These are phyloP conservation scores for Stictocephala bisonia DNA, from an alignment of 2,888 invertebrate genomes.

Conservation along the genomic window DNA sequence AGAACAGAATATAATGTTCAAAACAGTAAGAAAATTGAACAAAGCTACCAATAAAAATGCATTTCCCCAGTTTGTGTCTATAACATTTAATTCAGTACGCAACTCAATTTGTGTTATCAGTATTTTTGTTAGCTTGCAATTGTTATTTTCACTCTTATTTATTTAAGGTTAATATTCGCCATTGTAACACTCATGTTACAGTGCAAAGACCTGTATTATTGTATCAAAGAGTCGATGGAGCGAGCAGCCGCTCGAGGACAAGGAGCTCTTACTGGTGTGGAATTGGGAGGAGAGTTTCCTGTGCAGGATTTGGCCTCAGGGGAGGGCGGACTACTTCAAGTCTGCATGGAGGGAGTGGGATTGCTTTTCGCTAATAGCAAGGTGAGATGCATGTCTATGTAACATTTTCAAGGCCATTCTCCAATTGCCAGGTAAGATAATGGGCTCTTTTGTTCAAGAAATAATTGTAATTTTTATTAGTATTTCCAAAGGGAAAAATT, in stretches of 20 bases:
- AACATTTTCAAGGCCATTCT: not conserved
- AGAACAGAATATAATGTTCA: no score
- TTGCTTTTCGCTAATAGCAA: constrained; percentile 99
- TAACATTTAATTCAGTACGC: not conserved
- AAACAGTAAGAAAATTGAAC: no score
- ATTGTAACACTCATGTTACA: constrained; percentile 67
- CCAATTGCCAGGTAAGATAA: constrained; percentile 19
- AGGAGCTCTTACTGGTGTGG: constrained; percentile 80
- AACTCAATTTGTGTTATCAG: not conserved
- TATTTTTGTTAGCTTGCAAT: not conserved
- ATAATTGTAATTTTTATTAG: no score
- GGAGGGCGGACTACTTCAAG: constrained; percentile 96
- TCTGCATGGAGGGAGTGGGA: constrained; percentile 99
- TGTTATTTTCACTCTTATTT: constrained; percentile 7
- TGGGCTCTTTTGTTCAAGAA: no score
- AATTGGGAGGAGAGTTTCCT: constrained; percentile 96
- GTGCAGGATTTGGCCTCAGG: constrained; percentile 97
- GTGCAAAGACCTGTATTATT: constrained; percentile 98
- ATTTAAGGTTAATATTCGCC: not conserved
- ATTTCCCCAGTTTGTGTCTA: constrained; percentile 43
- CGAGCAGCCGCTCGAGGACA: constrained; percentile 77
- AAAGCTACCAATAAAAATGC: no score
- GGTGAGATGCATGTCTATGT: constrained; percentile 72
- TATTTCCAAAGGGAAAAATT: no score
- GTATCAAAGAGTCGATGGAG: constrained; percentile 99